Percentiles rank a stretch among this genome's conserved stretches.
Evolutionary conservation across 2,113 vertebrate species (phyloP).

Genomic region (Nettapus auritus): DNA sequence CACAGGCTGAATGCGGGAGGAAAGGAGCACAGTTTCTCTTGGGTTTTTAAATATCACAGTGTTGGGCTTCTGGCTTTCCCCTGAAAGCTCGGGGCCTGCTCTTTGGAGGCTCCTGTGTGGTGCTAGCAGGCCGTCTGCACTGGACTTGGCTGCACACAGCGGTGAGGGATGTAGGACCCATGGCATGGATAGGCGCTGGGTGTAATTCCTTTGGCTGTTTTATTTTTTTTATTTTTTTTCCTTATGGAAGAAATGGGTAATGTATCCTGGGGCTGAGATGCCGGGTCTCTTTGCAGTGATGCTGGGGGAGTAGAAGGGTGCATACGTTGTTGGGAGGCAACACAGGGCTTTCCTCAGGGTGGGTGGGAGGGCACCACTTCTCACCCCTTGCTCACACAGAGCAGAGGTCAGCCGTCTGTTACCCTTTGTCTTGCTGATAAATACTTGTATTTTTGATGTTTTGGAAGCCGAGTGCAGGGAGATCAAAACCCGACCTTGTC

Average conservation of each 20-base stretch:
- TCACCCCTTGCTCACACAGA: background rate
- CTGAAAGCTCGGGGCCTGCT: background rate
- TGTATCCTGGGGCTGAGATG: background rate
- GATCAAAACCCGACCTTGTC: background rate
- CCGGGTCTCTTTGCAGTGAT: background rate
- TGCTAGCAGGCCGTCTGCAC: background rate
- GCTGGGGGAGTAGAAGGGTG: background rate
- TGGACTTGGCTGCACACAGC: background rate
- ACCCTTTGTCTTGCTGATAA: background rate
- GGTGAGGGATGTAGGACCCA: background rate
- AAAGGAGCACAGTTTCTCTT: background rate
- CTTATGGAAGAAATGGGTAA: background rate
- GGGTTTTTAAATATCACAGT: background rate
- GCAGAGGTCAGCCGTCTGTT: background rate
- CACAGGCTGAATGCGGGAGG: background rate
- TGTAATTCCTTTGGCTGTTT: background rate
- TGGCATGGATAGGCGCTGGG: background rate
- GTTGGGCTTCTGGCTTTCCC: background rate
- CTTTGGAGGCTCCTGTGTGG: background rate
- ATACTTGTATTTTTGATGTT: constrained; percentile 27
- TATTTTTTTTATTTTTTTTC: background rate
- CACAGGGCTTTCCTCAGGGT: background rate
- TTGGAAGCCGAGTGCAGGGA: background rate
- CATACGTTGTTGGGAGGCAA: too few relatives aligned
- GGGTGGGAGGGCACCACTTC: background rate